A percentile compares a stretch with the other conserved stretches of the same genome.
These are phyloP conservation scores for Cistogaster globosa DNA, from an alignment of 2,888 invertebrate genomes.

Conservation along the genomic window DNA sequence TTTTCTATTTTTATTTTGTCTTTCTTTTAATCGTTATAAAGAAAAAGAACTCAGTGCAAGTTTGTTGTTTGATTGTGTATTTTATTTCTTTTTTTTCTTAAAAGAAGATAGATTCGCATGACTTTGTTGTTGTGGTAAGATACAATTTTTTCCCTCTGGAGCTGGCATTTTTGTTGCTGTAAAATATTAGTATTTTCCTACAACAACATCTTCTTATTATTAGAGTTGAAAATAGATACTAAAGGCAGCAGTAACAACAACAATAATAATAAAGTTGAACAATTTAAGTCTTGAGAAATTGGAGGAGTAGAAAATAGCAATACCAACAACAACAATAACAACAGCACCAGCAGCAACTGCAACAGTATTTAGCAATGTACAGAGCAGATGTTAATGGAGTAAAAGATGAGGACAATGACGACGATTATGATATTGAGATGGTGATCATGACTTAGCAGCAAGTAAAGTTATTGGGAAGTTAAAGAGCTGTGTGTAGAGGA, in stretches of 20 bases:
- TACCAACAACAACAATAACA: constrained; percentile 34
- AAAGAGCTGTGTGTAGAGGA: constrained; percentile 18
- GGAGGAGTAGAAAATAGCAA: constrained; percentile 69
- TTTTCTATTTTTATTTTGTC: constrained; percentile 15
- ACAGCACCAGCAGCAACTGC: constrained; percentile 32
- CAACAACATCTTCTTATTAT: constrained; percentile 58
- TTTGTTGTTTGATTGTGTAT: neutral
- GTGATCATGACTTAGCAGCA: constrained; percentile 51
- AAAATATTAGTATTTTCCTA: constrained; percentile 34
- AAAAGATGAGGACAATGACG: constrained; percentile 48
- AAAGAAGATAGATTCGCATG: constrained; percentile 66
- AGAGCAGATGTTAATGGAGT: constrained; percentile 61
- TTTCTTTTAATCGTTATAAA: constrained; percentile 62
- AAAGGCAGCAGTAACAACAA: constrained; percentile 37
- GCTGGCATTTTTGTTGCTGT: constrained; percentile 37
- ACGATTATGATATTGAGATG: neutral
- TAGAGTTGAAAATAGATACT: constrained; percentile 58
- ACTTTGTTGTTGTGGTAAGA: constrained; percentile 49
- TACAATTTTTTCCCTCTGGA: constrained; percentile 19
- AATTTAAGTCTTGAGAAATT: constrained; percentile 67
- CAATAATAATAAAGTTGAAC: constrained; percentile 46
- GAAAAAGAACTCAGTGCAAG: constrained; percentile 64
- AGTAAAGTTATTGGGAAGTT: constrained; percentile 19
- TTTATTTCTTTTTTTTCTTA: constrained; percentile 28
- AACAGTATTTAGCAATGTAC: constrained; percentile 35